Percentiles rank a stretch among this genome's conserved stretches.
phyloP scores from a whole-genome alignment of 2,797 vertebrate species.

The Spheniscus humboldti region DNA sequence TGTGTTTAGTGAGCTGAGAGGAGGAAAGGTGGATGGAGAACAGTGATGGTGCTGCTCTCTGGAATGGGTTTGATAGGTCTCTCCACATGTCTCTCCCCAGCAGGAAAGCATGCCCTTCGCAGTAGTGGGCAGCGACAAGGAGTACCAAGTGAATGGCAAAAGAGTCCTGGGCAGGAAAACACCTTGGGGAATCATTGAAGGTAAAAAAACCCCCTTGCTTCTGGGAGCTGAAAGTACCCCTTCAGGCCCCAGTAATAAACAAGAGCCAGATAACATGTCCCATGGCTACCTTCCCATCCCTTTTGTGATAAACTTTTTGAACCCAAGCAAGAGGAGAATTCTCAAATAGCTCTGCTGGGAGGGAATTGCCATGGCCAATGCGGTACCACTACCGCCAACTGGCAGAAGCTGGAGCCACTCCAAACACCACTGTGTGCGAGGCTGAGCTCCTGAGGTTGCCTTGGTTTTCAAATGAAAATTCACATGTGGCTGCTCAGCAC shows the following conservation, averaged over 20 bases:
- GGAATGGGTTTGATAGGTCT: neutral
- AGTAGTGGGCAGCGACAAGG: slow-evolving; percentile 97
- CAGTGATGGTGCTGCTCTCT: neutral
- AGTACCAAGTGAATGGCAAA: slow-evolving; percentile 95
- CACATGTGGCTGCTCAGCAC: neutral
- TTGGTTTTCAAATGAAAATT: neutral
- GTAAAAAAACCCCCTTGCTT: slow-evolving; percentile 61
- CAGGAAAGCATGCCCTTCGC: slow-evolving; percentile 98
- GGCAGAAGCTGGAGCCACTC: neutral
- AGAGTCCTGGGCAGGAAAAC: slow-evolving; percentile 94
- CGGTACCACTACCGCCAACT: neutral
- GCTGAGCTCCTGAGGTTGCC: neutral
- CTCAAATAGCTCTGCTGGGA: neutral
- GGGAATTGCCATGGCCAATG: neutral
- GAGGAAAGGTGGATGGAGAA: neutral
- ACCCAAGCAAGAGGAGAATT: neutral
- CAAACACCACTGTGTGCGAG: neutral
- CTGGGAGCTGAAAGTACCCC: neutral
- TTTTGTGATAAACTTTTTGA: neutral
- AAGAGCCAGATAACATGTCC: neutral
- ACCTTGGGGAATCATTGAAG: slow-evolving; percentile 96
- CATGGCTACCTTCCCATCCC: neutral
- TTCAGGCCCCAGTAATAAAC: neutral
- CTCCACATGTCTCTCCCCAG: slow-evolving; percentile 35
- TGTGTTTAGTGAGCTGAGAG: neutral